phyloP scores from a whole-genome alignment of 2,113 vertebrate genomes.

The Notothenia rossii region DNA sequence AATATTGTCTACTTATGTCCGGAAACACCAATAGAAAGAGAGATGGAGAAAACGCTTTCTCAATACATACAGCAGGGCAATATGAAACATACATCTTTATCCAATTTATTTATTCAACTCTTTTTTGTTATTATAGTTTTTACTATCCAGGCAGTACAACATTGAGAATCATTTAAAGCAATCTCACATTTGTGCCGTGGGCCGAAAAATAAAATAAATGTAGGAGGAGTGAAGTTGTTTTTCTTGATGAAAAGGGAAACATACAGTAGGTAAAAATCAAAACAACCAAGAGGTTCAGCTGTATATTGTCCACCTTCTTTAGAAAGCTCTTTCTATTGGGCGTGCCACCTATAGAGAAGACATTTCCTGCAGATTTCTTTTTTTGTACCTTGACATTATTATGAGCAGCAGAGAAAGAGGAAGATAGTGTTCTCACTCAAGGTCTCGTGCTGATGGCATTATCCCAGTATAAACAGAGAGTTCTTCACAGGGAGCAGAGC shows the following conservation, averaged over 20 bases:
- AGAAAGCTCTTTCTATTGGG: background rate
- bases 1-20: constrained; percentile 28
- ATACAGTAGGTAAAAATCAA: background rate
- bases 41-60: background rate
- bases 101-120: constrained; percentile 16
- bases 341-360: background rate
- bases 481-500: background rate
- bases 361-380: constrained; percentile 1
- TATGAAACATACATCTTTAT: constrained; percentile 14
- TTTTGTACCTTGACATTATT: constrained; percentile 18
- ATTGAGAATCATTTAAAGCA: background rate
- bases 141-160: background rate
- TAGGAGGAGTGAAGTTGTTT: background rate
- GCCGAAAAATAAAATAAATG: constrained; percentile 13
- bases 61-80: constrained; percentile 2
- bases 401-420: constrained; percentile 7
- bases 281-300: background rate
- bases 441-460: background rate
- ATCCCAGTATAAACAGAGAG: background rate
- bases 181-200: background rate
- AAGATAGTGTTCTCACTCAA: constrained; percentile 10
- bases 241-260: constrained; percentile 12
- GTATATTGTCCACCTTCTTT: background rate
- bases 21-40: constrained; percentile 3
- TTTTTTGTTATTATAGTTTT: background rate